Evolutionary conservation across 1,140 invertebrate genomes (phyloP), one percentile per base, ranked within the genome.

Genomic region (Arion vulgaris): DNA sequence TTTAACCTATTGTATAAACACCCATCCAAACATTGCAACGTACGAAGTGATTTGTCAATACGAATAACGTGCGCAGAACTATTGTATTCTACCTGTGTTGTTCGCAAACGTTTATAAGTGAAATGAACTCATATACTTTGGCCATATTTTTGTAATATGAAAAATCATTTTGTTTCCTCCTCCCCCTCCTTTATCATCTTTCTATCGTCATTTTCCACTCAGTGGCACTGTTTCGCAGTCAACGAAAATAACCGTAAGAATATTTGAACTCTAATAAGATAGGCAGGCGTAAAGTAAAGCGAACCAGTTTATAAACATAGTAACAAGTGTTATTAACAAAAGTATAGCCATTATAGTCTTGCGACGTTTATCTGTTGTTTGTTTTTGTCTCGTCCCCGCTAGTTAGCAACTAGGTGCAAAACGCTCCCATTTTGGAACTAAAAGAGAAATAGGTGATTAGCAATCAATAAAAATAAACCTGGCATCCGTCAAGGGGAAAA

Each of bases 401-500:
- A 1, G n/a, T 66, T 28, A 66, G 62, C 53, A 32, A 7, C 28
- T 66, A 32, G 17, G 62, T 66, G 62, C 62, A 66, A 66, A 66
- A 66, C 28, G n/a, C 62, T 66, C 32, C 5, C 28, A 66, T 66
- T 2, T 66, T 57, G 28, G 28, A 17, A 17, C 62, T 2, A 66
- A 7, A 32, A 32, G 62, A 66, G 28, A 32, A 5, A 66, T 2
- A 66, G n/a, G 28, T 66, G n/a, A 66, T 66, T 7, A 66, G 28
- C 32, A 66, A 66, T 66, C 62, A 32, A 66, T 66, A 66, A 66
- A 66, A 66, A 66, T 34, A 66, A 32, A 66, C 62, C 62, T 19
- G 53, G 19, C 26, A 57, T 15, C 53, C 2, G 53, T 57, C 17
- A 4, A 23, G 26, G 26, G 53, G 26, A 19, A 57, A 57, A 45